A percentile compares a stretch with the other conserved stretches of the same genome.
Evolutionary conservation across 2,797 vertebrate species (phyloP).

Genomic region (Poecilia velifera): DNA sequence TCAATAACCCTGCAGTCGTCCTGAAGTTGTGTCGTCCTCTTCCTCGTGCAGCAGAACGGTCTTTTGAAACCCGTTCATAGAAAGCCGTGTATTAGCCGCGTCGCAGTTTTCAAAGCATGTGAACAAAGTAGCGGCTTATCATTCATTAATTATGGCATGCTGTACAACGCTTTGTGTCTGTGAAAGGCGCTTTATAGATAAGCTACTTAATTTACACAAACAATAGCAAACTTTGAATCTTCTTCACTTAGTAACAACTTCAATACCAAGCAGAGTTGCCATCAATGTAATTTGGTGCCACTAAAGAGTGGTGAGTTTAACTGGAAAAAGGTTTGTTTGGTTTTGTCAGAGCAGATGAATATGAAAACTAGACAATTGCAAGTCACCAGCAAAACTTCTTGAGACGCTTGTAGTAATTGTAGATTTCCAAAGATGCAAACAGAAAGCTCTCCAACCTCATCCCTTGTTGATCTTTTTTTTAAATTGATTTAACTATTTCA

Average conservation of each 20-base stretch:
- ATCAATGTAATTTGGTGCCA: background rate
- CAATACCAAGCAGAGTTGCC: background rate
- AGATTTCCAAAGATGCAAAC: background rate
- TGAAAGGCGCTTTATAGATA: background rate
- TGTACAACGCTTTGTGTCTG: no score
- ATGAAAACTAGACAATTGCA: background rate
- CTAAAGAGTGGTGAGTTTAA: background rate
- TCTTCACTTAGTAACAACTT: background rate
- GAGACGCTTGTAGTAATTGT: background rate
- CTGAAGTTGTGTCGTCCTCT: no score
- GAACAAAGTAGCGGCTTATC: no score
- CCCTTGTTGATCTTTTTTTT: background rate
- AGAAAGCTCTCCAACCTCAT: background rate
- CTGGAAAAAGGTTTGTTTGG: background rate
- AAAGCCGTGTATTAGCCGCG: no score
- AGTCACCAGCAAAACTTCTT: background rate
- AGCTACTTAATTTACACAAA: background rate
- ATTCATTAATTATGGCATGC: no score
- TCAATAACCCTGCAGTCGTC: no score
- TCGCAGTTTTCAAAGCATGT: no score
- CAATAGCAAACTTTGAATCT: background rate
- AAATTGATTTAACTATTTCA: background rate
- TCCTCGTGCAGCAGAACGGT: no score
- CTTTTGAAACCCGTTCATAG: no score
- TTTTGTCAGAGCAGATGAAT: background rate